These are phyloP conservation scores for Vanessa cardui DNA, from an alignment of 2,888 invertebrate genomes.

Conservation along the genomic window DNA sequence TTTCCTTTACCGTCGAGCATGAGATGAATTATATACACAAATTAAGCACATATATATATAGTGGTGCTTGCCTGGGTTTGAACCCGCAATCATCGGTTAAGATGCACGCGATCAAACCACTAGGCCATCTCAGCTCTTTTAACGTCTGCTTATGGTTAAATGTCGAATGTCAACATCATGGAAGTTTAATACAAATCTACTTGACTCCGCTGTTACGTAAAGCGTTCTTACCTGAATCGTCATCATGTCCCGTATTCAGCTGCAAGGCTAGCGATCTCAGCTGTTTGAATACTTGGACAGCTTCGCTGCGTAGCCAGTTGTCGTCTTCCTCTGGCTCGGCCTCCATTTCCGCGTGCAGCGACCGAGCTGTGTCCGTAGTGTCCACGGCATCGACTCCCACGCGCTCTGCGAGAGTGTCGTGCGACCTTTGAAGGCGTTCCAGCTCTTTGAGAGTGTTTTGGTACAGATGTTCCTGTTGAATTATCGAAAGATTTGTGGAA, in stretches of 20 bases:
- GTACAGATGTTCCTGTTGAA: constrained; percentile 76
- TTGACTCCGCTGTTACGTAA: no score
- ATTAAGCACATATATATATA: no score
- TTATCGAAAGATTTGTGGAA: background rate
- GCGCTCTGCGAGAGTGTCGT: constrained; percentile 87
- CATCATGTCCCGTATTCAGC: constrained; percentile 89
- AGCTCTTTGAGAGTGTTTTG: constrained; percentile 85
- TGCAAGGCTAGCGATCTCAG: constrained; percentile 88
- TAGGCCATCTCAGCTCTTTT: no score
- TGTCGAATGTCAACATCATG: no score
- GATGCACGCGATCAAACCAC: no score
- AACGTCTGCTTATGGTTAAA: no score
- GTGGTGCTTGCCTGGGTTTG: no score
- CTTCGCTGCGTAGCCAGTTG: constrained; percentile 85
- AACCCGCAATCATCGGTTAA: no score
- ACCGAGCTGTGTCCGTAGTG: constrained; percentile 81
- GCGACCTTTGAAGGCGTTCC: constrained; percentile 87
- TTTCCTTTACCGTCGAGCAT: no score
- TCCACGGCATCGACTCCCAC: constrained; percentile 83
- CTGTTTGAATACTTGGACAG: constrained; percentile 88
- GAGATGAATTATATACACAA: no score
- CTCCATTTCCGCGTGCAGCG: constrained; percentile 96
- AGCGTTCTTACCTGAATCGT: constrained; percentile 83
- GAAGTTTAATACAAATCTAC: no score
- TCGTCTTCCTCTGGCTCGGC: constrained; percentile 85